These are phyloP conservation scores for Scaptomyza hsui DNA, from an alignment of 1,140 invertebrate genomes.

Conservation along the genomic window DNA sequence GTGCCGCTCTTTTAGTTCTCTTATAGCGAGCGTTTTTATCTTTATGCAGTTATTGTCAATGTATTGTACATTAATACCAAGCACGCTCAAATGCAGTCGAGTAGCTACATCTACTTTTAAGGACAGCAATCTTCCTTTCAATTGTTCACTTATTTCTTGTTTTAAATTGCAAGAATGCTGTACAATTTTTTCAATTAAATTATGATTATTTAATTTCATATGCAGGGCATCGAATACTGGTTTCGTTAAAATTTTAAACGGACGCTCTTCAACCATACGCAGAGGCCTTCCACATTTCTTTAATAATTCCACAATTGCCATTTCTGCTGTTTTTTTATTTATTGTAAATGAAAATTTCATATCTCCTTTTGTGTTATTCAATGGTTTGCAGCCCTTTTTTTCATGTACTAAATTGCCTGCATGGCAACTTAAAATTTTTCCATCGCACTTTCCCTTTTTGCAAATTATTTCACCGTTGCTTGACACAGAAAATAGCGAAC, in stretches of 20 bases:
- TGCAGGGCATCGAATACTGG: neutral
- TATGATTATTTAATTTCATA: neutral
- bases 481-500: too few relatives aligned
- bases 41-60: slow-evolving; percentile 3
- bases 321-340: neutral
- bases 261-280: too few relatives aligned
- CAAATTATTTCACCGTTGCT: too few relatives aligned
- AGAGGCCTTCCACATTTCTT: neutral
- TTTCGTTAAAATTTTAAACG: slow-evolving; percentile 3
- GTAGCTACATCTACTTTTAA: slow-evolving; percentile 1
- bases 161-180: slow-evolving; percentile 3
- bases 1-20: too few relatives aligned
- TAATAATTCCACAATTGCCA: neutral
- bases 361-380: too few relatives aligned
- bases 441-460: too few relatives aligned
- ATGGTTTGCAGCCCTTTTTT: too few relatives aligned
- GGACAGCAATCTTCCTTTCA: too few relatives aligned
- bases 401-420: too few relatives aligned
- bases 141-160: slow-evolving; percentile 1
- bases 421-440: too few relatives aligned
- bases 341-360: too few relatives aligned
- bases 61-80: neutral
- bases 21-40: neutral
- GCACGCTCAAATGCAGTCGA: neutral
- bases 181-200: slow-evolving; percentile 3